Conservation (phyloP, 2,113 vertebrate genomes). For the Cyphomyrus plagiostoma region DNA sequence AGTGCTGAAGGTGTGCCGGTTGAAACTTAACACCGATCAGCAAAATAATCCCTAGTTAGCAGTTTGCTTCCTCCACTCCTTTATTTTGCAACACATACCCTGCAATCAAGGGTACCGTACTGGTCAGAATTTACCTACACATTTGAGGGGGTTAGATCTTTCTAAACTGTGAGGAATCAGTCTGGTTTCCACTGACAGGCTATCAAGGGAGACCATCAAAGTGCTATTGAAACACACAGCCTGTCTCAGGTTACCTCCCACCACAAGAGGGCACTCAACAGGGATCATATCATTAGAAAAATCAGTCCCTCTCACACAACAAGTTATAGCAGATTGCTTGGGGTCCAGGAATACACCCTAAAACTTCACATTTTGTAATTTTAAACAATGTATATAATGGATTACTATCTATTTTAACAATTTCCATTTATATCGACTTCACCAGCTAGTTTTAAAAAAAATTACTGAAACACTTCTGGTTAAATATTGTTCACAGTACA, state of each 20-base stretch:
- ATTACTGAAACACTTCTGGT: neutral
- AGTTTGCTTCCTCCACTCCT: neutral
- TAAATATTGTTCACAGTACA: neutral
- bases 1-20: neutral
- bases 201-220: neutral
- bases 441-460: neutral
- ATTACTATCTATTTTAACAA: neutral
- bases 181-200: neutral
- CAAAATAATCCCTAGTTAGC: neutral
- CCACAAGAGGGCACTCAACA: constrained; percentile 1
- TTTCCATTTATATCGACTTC: neutral
- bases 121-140: neutral
- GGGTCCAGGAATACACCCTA: neutral
- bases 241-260: neutral
- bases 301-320: neutral
- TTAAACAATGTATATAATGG: neutral
- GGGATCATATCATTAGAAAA: neutral
- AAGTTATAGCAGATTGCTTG: neutral
- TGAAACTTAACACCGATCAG: neutral
- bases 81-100: neutral
- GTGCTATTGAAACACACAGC: neutral
- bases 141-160: neutral
- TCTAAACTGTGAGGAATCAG: neutral
- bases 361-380: neutral
- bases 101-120: neutral